phyloP scores from a whole-genome alignment of 2,888 invertebrate genomes.

The Rosalia funebris region DNA sequence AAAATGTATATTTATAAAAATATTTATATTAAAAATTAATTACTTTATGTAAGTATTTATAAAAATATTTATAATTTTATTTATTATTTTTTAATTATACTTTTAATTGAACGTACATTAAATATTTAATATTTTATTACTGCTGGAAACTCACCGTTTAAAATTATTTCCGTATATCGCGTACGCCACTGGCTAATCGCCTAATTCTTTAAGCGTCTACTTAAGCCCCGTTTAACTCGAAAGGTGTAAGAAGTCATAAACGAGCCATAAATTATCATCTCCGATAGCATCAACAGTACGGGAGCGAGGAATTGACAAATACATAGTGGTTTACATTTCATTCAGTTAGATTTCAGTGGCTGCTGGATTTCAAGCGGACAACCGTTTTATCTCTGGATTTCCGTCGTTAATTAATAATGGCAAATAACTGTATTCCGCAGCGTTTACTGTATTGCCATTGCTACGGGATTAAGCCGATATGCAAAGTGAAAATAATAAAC shows the following conservation, averaged over 20 bases:
- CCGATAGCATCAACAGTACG: slow-evolving; percentile 12
- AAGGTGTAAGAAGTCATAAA: slow-evolving; percentile 23
- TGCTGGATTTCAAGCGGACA: slow-evolving; percentile 13
- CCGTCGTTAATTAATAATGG: slow-evolving; percentile 29
- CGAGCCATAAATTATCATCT: slow-evolving; percentile 20
- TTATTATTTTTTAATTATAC: no score
- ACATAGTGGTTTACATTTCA: slow-evolving; percentile 24
- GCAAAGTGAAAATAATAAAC: slow-evolving; percentile 20
- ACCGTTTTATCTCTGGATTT: slow-evolving; percentile 22
- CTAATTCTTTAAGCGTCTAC: slow-evolving; percentile 8
- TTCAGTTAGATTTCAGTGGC: slow-evolving; percentile 24
- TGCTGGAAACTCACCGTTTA: no score
- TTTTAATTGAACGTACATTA: no score
- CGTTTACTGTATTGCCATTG: slow-evolving; percentile 24
- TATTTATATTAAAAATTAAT: no score
- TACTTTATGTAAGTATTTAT: no score
- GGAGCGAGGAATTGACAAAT: slow-evolving; percentile 27
- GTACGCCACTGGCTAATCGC: background rate
- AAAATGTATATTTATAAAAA: no score
- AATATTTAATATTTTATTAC: no score
- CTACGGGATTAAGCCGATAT: slow-evolving; percentile 18
- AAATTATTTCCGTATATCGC: background rate
- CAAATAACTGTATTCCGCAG: slow-evolving; percentile 25
- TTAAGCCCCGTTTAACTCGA: slow-evolving; percentile 7
- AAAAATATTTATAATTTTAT: no score